A percentile compares a stretch with the other conserved stretches of the same genome.
Conservation (phyloP, 2,888 invertebrate genomes). For the Pardosa pseudoannulata region DNA sequence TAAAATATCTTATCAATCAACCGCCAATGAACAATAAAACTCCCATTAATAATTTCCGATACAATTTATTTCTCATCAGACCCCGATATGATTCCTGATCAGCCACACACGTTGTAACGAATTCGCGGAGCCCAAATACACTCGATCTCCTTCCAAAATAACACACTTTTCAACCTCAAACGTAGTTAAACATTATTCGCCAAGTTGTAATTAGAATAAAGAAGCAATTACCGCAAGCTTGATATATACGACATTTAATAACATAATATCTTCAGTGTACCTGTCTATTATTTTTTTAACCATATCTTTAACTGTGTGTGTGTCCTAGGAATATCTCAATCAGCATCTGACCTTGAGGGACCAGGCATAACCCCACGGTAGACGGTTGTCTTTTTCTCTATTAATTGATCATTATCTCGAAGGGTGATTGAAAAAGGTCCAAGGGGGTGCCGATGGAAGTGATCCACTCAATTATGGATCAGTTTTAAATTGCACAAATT, state of each 20-base stretch:
- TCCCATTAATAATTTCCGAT: neutral
- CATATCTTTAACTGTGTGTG: constrained; percentile 8
- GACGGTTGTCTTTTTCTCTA: neutral
- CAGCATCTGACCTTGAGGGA: neutral
- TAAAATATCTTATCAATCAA: neutral
- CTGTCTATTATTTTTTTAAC: neutral
- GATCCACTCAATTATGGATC: neutral
- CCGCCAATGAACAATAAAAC: neutral
- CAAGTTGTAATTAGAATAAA: neutral
- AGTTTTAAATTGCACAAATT: neutral
- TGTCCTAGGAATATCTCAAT: constrained; percentile 6
- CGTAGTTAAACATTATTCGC: neutral
- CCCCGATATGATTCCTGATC: neutral
- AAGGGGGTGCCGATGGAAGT: neutral
- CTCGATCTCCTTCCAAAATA: neutral
- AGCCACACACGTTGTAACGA: constrained; percentile 1
- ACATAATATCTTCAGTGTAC: neutral
- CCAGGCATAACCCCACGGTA: neutral
- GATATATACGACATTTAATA: constrained; percentile 3
- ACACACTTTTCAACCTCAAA: neutral
- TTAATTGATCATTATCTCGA: constrained; percentile 8
- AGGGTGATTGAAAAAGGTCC: neutral
- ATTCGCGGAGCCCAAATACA: neutral
- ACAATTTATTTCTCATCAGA: neutral
- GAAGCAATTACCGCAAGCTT: neutral